phyloP scores from a whole-genome alignment of 2,113 vertebrate species.

The Ranitomeya imitator region DNA sequence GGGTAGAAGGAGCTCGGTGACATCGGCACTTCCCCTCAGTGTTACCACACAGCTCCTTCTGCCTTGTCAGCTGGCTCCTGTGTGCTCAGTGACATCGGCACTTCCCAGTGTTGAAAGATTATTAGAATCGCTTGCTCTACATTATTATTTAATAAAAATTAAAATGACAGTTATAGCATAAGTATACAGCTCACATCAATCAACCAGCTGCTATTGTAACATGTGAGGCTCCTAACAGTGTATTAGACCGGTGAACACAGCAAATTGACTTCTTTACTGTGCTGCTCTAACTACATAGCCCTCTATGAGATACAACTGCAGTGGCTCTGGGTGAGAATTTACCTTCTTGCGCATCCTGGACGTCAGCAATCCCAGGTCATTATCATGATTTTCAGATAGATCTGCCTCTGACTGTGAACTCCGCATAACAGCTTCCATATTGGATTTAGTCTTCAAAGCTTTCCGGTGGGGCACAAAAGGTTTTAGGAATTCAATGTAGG shows the following conservation, averaged over 20 bases:
- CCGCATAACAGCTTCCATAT: slow-evolving; percentile 52
- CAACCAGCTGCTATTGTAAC: neutral
- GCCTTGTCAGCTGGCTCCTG: no score
- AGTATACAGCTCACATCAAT: no score
- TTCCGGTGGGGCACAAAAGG: slow-evolving; percentile 59
- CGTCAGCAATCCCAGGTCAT: slow-evolving; percentile 39
- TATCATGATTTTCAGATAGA: neutral
- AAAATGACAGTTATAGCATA: no score
- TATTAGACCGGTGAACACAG: neutral
- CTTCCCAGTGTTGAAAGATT: no score
- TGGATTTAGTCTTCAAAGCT: slow-evolving; percentile 51
- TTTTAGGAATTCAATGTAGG: slow-evolving; percentile 63
- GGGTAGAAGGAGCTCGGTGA: no score
- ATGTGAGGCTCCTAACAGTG: neutral
- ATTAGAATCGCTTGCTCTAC: no score
- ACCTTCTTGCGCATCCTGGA: slow-evolving; percentile 58
- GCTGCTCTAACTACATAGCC: no score
- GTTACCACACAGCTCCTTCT: no score
- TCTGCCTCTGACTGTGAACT: slow-evolving; percentile 1
- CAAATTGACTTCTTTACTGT: neutral
- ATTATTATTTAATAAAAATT: no score
- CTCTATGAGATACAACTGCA: no score
- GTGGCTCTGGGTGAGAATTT: neutral
- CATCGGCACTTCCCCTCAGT: no score
- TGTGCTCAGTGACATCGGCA: no score